These are phyloP conservation scores for Halichondria panicea DNA, from an alignment of 37 sponge, comb jelly and placozoan genomes.

Conservation along the genomic window DNA sequence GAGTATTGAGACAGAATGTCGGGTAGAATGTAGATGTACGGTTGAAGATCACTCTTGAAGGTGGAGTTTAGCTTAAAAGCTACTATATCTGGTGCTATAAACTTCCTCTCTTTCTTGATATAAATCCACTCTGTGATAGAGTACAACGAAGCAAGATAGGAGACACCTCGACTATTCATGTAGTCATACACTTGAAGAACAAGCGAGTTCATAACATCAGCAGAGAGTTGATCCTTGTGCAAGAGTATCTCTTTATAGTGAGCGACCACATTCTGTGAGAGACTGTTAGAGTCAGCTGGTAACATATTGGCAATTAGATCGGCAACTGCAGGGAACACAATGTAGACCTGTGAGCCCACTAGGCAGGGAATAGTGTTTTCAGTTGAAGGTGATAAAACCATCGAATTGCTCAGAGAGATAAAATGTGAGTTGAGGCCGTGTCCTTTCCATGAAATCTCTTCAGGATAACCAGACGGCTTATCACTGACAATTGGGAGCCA, in stretches of 20 bases:
- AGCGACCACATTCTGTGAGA: conserved; percentile 2
- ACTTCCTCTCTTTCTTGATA: conserved; percentile 21
- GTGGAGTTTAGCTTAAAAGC: conserved; percentile 10
- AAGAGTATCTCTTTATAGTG: conserved; percentile 13
- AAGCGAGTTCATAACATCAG: not conserved
- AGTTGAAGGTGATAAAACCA: not conserved
- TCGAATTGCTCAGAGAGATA: not conserved
- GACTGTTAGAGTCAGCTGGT: not conserved
- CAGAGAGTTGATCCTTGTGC: conserved; percentile 6
- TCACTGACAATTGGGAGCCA: conserved; percentile 43
- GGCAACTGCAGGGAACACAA: not conserved
- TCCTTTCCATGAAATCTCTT: conserved; percentile 46
- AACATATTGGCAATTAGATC: not conserved
- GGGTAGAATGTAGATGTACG: conserved; percentile 47
- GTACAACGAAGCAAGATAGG: not conserved
- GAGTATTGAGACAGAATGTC: conserved; percentile 9
- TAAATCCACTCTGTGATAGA: conserved; percentile 31
- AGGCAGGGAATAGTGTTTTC: not conserved
- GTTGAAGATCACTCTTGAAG: conserved; percentile 31
- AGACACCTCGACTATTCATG: not conserved
- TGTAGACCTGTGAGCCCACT: conserved; percentile 45
- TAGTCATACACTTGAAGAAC: conserved; percentile 1
- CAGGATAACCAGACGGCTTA: conserved; percentile 36
- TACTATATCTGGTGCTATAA: conserved; percentile 21
- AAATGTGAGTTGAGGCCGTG: conserved; percentile 18